phyloP scores from a whole-genome alignment of 2,888 invertebrate species.

The Odontocolon sp. region DNA sequence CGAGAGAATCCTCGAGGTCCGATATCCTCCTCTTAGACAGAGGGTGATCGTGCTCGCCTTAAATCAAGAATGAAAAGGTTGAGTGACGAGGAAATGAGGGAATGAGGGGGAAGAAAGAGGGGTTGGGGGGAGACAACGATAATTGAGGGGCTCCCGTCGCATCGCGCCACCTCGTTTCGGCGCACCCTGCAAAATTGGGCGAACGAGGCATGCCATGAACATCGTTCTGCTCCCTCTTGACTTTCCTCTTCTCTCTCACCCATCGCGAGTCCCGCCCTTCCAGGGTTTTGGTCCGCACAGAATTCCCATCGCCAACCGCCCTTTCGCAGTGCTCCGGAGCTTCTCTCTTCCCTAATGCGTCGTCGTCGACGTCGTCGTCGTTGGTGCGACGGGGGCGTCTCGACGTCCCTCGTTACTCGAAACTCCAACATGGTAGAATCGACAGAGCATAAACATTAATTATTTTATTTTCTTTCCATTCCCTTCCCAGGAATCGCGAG shows the following conservation, averaged over 20 bases:
- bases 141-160: slow-evolving; percentile 73
- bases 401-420: slow-evolving; percentile 38
- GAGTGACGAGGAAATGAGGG: slow-evolving; percentile 41
- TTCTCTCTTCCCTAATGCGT: neutral
- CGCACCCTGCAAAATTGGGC: slow-evolving; percentile 75
- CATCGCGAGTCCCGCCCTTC: slow-evolving; percentile 42
- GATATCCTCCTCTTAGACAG: slow-evolving; percentile 42
- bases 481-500: neutral
- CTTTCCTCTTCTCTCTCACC: slow-evolving; percentile 27
- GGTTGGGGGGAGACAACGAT: slow-evolving; percentile 61
- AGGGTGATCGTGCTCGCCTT: slow-evolving; percentile 62
- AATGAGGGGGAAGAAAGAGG: neutral
- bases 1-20: slow-evolving; percentile 37
- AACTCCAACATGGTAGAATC: slow-evolving; percentile 33
- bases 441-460: neutral
- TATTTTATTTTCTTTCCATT: neutral
- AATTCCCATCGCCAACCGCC: slow-evolving; percentile 24
- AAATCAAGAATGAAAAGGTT: slow-evolving; percentile 60
- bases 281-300: slow-evolving; percentile 34
- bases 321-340: slow-evolving; percentile 14
- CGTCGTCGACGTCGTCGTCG: neutral
- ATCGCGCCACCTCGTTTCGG: slow-evolving; percentile 72
- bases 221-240: no score
- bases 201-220: slow-evolving; percentile 71
- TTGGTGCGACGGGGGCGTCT: slow-evolving; percentile 36